Conservation (phyloP, 1,140 invertebrate species). For the Archivesica marissinica region DNA sequence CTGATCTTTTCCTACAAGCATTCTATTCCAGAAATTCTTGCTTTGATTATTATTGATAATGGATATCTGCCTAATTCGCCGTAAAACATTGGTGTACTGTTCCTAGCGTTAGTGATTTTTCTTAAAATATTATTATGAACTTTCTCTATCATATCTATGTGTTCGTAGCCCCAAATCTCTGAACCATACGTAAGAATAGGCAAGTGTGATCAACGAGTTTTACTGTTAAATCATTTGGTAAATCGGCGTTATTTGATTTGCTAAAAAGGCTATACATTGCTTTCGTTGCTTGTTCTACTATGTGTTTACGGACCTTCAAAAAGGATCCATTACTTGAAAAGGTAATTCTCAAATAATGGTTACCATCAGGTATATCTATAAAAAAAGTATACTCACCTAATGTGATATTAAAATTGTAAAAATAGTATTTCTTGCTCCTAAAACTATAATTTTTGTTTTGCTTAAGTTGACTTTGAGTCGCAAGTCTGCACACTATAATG, state of each 20-base stretch:
- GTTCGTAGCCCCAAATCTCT: conserved; percentile 25
- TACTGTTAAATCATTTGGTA: conserved; percentile 1
- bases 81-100: conserved; percentile 1
- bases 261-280: neutral
- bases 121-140: neutral
- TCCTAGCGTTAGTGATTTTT: conserved; percentile 7
- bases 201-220: conserved; percentile 37
- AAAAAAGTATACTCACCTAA: neutral
- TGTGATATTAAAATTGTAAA: neutral
- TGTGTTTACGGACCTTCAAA: conserved; percentile 19
- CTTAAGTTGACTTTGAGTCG: neutral
- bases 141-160: neutral
- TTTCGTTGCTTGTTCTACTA: conserved; percentile 13
- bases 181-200: conserved; percentile 15
- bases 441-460: conserved; percentile 11
- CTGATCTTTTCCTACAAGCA: neutral
- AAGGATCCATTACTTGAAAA: conserved; percentile 41
- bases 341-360: conserved; percentile 35
- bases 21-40: neutral
- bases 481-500: neutral
- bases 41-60: neutral
- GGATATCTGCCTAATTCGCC: neutral
- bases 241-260: neutral
- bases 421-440: neutral
- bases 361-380: neutral